Evolutionary conservation across 1,140 invertebrate genomes (phyloP).

Genomic region (Drosophila mayri): DNA sequence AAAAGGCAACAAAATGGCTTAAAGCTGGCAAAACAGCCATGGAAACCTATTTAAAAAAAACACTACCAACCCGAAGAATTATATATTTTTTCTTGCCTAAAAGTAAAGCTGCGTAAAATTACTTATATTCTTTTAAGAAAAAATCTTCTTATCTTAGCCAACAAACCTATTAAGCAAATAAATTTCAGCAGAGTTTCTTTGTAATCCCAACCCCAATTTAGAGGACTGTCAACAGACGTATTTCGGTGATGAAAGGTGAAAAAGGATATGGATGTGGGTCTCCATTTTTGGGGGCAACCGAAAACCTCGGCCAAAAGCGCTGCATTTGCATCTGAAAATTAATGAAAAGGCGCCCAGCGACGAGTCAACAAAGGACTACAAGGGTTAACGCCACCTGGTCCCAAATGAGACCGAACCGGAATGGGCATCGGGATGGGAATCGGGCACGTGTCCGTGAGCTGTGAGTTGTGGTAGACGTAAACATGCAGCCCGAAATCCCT

Average conservation of each 20-base stretch:
- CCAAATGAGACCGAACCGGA: slow-evolving; percentile 18
- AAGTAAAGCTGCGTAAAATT: too few species aligned
- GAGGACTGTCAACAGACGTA: slow-evolving; percentile 22
- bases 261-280: slow-evolving; percentile 25
- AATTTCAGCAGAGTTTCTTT: background rate
- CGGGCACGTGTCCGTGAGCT: slow-evolving; percentile 48
- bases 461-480: slow-evolving; percentile 56
- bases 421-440: background rate
- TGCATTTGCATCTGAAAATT: slow-evolving; percentile 53
- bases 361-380: slow-evolving; percentile 53
- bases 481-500: slow-evolving; percentile 49
- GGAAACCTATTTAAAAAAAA: background rate
- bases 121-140: background rate
- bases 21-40: background rate
- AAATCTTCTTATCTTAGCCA: background rate
- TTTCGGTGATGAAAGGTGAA: slow-evolving; percentile 29
- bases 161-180: slow-evolving; percentile 12
- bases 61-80: background rate
- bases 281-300: slow-evolving; percentile 4
- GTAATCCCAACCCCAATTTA: background rate
- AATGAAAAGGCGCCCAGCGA: slow-evolving; percentile 49
- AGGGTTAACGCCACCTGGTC: slow-evolving; percentile 30
- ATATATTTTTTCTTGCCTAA: too few species aligned
- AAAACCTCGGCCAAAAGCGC: slow-evolving; percentile 16
- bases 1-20: slow-evolving; percentile 7